phyloP scores from a whole-genome alignment of 2,113 vertebrate species.

The Clarias gariepinus region DNA sequence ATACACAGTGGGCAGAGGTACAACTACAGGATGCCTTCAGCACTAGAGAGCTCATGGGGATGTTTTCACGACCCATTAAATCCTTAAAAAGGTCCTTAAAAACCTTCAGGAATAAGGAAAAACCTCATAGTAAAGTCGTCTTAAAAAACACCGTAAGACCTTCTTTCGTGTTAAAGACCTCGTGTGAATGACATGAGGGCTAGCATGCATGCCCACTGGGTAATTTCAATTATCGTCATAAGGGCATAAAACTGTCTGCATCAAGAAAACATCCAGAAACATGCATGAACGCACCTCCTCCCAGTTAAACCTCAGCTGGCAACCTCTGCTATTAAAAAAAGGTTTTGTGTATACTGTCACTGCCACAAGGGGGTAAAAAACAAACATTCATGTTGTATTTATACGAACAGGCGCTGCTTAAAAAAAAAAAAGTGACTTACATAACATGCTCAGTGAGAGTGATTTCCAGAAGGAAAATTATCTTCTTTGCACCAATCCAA shows the following conservation, averaged over 20 bases:
- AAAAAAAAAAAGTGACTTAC: slow-evolving; percentile 37
- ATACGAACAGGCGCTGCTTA: slow-evolving; percentile 1
- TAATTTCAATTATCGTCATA: background rate
- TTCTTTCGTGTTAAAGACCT: too few relatives aligned
- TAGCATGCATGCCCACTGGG: too few relatives aligned
- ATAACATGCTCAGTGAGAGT: slow-evolving; percentile 42
- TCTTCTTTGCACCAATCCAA: background rate
- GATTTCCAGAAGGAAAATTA: slow-evolving; percentile 27
- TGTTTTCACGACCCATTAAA: too few relatives aligned
- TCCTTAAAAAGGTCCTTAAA: too few relatives aligned
- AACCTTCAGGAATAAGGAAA: too few relatives aligned
- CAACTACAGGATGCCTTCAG: too few relatives aligned
- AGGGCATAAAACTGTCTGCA: background rate
- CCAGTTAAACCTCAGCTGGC: slow-evolving; percentile 12
- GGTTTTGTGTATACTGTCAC: background rate
- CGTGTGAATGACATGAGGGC: too few relatives aligned
- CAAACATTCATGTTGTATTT: background rate
- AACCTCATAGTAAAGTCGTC: too few relatives aligned
- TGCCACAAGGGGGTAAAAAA: background rate
- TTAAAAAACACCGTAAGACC: too few relatives aligned
- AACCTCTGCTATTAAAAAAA: background rate
- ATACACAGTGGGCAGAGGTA: too few relatives aligned
- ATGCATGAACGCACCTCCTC: slow-evolving; percentile 10
- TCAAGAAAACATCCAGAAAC: background rate
- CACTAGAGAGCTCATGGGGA: too few relatives aligned